A percentile compares a stretch with the other conserved stretches of the same genome.
phyloP scores from a whole-genome alignment of 2,113 vertebrate species.

The Coptodon rendalli region DNA sequence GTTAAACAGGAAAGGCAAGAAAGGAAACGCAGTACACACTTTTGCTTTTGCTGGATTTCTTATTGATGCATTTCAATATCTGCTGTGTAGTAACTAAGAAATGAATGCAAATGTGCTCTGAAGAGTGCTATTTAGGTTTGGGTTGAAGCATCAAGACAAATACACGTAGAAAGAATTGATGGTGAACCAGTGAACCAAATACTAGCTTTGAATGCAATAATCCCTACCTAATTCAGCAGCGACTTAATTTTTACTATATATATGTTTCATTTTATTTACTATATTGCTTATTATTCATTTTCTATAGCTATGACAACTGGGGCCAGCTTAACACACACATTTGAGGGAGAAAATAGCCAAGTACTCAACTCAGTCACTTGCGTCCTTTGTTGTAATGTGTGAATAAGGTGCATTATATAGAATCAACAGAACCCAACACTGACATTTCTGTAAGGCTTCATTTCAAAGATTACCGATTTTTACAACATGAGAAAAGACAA shows the following conservation, averaged over 20 bases:
- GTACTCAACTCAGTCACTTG: neutral
- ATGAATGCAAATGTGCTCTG: neutral
- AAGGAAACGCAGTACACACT: neutral
- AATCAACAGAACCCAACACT: neutral
- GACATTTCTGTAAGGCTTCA: neutral
- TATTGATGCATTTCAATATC: neutral
- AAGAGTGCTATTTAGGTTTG: neutral
- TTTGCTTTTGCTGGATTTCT: neutral
- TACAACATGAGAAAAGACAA: neutral
- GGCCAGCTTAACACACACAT: neutral
- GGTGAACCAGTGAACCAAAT: neutral
- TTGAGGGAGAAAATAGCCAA: neutral
- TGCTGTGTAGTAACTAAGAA: neutral
- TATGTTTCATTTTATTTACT: neutral
- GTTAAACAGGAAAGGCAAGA: neutral
- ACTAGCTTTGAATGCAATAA: neutral
- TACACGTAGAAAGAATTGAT: neutral
- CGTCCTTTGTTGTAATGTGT: neutral
- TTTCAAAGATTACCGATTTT: neutral
- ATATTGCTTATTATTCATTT: neutral
- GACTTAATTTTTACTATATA: neutral
- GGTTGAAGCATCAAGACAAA: neutral
- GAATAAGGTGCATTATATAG: neutral
- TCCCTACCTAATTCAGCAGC: neutral
- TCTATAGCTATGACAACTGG: neutral